A percentile compares a stretch with the other conserved stretches of the same genome.
phyloP scores from a whole-genome alignment of 2,888 invertebrate species.

The Graphium colonna region DNA sequence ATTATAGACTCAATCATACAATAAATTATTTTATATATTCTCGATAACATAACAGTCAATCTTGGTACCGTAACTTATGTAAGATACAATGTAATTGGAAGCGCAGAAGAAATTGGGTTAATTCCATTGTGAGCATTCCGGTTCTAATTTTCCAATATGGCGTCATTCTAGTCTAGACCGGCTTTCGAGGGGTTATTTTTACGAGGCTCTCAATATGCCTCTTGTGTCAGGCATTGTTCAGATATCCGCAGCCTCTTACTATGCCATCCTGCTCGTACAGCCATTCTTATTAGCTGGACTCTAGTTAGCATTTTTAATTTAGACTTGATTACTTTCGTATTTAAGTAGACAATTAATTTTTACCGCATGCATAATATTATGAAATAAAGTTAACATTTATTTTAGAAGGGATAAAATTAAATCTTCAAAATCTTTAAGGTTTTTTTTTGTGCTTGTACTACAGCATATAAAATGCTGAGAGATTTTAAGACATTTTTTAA shows the following conservation, averaged over 20 bases:
- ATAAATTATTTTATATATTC: no score
- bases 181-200: conserved; percentile 51
- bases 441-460: not conserved
- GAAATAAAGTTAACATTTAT: no score
- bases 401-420: no score
- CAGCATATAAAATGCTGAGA: not conserved
- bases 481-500: no score
- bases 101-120: conserved; percentile 19
- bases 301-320: not conserved
- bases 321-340: not conserved
- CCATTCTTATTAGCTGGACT: conserved; percentile 22
- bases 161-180: conserved; percentile 48
- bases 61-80: no score
- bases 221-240: conserved; percentile 56
- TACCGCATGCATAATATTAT: not conserved
- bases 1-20: no score
- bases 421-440: no score
- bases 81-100: not conserved
- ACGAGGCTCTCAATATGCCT: conserved; percentile 49
- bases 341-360: not conserved
- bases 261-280: conserved; percentile 33
- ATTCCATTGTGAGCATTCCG: conserved; percentile 21
- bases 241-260: conserved; percentile 41
- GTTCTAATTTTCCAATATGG: conserved; percentile 53
- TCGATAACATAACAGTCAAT: no score